Conservation (phyloP, 2,113 vertebrate genomes). For the Cricetomys ansorgei region DNA sequence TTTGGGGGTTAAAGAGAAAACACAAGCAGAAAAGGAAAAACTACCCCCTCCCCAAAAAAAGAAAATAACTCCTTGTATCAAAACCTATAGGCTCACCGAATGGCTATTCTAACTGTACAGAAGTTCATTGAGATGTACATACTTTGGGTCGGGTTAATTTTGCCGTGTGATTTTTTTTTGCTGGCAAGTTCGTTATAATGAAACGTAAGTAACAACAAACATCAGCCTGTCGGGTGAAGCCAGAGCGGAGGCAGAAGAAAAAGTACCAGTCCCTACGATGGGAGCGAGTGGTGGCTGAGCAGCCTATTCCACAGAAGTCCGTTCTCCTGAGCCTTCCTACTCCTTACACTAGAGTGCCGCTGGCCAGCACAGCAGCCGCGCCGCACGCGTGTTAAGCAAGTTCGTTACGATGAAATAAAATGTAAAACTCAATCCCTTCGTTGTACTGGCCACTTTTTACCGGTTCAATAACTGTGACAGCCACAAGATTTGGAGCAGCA, state of each 20-base stretch:
- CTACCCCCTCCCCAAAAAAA: neutral
- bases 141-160: neutral
- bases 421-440: neutral
- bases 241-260: neutral
- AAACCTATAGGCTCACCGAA: neutral
- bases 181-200: neutral
- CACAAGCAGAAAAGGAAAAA: neutral
- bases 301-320: neutral
- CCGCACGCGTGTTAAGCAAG: neutral
- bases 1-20: slow-evolving; percentile 6
- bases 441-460: neutral
- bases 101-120: neutral
- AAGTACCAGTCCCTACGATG: neutral
- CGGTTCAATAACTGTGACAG: neutral
- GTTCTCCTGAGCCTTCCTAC: neutral
- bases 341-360: neutral
- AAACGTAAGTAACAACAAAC: neutral
- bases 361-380: neutral
- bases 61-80: neutral
- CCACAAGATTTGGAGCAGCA: neutral
- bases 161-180: neutral
- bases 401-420: neutral
- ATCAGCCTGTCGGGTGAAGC: neutral
- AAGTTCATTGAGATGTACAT: neutral
- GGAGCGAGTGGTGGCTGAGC: accelerated